Evolutionary conservation across 1,140 invertebrate species (phyloP), one percentile per base, ranked within the genome.

Genomic region (Bombus impatiens): DNA sequence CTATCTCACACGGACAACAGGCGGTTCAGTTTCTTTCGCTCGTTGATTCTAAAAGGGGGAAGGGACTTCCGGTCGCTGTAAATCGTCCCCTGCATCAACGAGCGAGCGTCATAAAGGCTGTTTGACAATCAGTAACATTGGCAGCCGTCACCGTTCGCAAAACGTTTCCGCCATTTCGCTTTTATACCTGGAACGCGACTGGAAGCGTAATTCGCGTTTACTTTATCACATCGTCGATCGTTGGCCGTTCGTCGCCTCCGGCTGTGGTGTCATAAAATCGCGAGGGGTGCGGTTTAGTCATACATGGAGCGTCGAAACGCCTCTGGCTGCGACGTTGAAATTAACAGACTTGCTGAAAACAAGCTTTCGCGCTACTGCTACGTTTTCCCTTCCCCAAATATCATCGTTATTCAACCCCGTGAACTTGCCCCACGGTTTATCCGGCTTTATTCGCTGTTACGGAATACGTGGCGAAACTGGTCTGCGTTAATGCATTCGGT

Each of bases 191-290:
- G 44, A 28, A 77, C 44, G n/a, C 35, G 84, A 12, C 65, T 84
- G 59, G 59, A 35, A 59, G 42, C 59, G 62, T 84, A 84, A 87
- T 84, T 84, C 42, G 35, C 62, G 28, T 87, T 79, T 68, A 35
- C 47, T 87, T 88, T 79, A 87, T 87, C 82, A 65, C 62, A 62
- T 65, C 76, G 44, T 25, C 53, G 75, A 44, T 87, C 78, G 86
- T 65, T 59, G 86, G 68, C 32, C 74, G 74, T 83, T 67, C 65
- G 59, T 77, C 47, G 53, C 28, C 53, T 40, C 2, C 10, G 42
- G n/a, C 40, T 9, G n/a, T 5, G 32, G 47, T 57, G 53, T 53
- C 59, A 67, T 76, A 57, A 67, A 82, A 84, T 47, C 13, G 62
- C 57, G 28, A 72, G 32, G n/a, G 28, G 25, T 22, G 40, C 28